Percentiles rank a stretch among this genome's conserved stretches.
Evolutionary conservation across 2,797 vertebrate species (phyloP).

Genomic region (Chelonia mydas): DNA sequence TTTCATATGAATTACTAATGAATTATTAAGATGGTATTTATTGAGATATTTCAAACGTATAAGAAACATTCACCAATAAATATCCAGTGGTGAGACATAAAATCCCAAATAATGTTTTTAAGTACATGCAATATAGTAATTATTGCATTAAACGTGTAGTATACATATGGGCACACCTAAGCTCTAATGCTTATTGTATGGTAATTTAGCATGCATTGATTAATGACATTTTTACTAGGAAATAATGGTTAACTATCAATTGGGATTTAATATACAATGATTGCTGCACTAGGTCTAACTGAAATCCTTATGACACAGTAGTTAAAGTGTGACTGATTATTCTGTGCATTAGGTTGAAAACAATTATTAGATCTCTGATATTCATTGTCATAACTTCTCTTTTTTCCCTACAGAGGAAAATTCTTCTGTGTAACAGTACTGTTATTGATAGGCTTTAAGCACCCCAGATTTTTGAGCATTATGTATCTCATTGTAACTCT

Average conservation of each 20-base stretch:
- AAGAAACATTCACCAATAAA: slow-evolving; percentile 53
- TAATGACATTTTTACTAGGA: slow-evolving; percentile 75
- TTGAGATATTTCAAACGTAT: slow-evolving; percentile 38
- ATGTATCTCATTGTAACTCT: slow-evolving; percentile 11
- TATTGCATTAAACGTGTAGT: slow-evolving; percentile 70
- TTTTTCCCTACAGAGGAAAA: slow-evolving; percentile 54
- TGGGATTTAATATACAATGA: slow-evolving; percentile 60
- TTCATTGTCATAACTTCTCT: slow-evolving; percentile 19
- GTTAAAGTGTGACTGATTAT: slow-evolving; percentile 51
- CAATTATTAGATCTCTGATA: slow-evolving; percentile 47
- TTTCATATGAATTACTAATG: not conserved
- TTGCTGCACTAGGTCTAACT: slow-evolving; percentile 60
- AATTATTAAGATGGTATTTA: slow-evolving; percentile 21
- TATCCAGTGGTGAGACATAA: slow-evolving; percentile 56
- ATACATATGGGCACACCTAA: slow-evolving; percentile 47
- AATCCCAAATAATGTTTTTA: slow-evolving; percentile 60
- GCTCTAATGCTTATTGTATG: slow-evolving; percentile 54
- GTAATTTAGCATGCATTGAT: slow-evolving; percentile 74
- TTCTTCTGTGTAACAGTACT: slow-evolving; percentile 23
- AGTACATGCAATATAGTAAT: slow-evolving; percentile 54
- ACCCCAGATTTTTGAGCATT: slow-evolving; percentile 36
- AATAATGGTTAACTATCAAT: slow-evolving; percentile 69
- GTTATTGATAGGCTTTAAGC: slow-evolving; percentile 55
- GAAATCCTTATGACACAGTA: slow-evolving; percentile 34
- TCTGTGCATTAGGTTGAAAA: slow-evolving; percentile 52